These are phyloP conservation scores for Heteromurus nitidus DNA, from an alignment of 2,888 invertebrate genomes.

Conservation along the genomic window DNA sequence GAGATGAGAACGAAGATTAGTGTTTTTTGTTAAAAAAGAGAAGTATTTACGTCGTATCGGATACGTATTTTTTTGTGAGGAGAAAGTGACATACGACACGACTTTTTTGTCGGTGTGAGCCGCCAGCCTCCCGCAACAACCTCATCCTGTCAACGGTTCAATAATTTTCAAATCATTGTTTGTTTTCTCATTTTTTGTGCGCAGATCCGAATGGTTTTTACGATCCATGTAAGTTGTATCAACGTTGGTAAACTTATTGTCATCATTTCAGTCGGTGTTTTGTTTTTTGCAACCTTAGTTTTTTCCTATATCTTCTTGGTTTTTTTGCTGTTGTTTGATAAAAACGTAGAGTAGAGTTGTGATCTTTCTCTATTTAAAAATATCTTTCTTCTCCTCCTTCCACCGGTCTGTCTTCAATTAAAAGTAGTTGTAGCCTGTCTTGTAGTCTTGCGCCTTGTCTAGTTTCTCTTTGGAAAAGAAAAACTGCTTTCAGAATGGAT, in stretches of 20 bases:
- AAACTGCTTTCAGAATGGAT: too few relatives aligned
- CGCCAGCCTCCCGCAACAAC: not conserved
- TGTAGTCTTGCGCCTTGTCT: too few relatives aligned
- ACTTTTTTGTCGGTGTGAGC: not conserved
- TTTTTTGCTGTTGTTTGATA: constrained; percentile 14
- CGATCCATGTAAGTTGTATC: constrained; percentile 69
- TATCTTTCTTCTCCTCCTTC: not conserved
- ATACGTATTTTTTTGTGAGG: not conserved
- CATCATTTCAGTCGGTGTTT: constrained; percentile 67
- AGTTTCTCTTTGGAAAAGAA: too few relatives aligned
- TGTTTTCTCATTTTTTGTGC: constrained; percentile 65
- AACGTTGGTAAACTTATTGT: constrained; percentile 67
- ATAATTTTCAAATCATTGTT: constrained; percentile 67
- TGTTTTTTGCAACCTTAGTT: constrained; percentile 46
- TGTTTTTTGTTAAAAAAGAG: not conserved
- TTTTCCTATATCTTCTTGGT: not conserved
- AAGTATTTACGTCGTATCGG: not conserved
- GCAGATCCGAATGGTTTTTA: constrained; percentile 71
- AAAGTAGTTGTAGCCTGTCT: too few relatives aligned
- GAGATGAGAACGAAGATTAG: not conserved
- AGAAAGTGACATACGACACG: not conserved
- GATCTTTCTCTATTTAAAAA: not conserved
- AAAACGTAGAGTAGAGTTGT: not conserved
- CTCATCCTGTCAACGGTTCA: constrained; percentile 9
- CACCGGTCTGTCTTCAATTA: not conserved